phyloP scores from a whole-genome alignment of 2,797 vertebrate species.

The Merluccius polli region DNA sequence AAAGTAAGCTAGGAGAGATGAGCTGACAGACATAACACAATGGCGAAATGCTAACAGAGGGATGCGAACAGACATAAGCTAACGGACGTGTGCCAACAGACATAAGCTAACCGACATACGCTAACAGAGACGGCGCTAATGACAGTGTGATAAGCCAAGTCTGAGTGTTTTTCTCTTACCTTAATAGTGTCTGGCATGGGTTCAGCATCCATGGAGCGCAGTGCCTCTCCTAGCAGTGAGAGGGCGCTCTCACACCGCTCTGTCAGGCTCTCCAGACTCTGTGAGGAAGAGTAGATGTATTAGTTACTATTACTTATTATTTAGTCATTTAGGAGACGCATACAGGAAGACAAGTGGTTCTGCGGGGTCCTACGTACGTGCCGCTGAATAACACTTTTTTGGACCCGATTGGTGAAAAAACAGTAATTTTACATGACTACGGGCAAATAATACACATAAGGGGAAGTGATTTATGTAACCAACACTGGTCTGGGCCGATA shows the following conservation, averaged over 20 bases:
- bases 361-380: too few relatives aligned
- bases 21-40: too few relatives aligned
- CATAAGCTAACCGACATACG: neutral
- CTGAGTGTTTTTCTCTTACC: slow-evolving; percentile 43
- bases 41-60: too few relatives aligned
- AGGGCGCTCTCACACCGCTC: slow-evolving; percentile 74
- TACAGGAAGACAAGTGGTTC: too few relatives aligned
- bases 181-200: slow-evolving; percentile 70
- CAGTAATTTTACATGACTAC: too few relatives aligned
- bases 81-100: neutral
- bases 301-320: too few relatives aligned
- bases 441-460: neutral
- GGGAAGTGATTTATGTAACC: neutral
- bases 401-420: too few relatives aligned
- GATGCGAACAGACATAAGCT: neutral
- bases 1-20: too few relatives aligned
- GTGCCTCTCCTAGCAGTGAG: slow-evolving; percentile 68
- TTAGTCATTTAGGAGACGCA: too few relatives aligned
- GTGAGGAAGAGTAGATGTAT: neutral
- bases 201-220: slow-evolving; percentile 68
- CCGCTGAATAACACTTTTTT: too few relatives aligned
- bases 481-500: neutral
- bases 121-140: neutral
- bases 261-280: slow-evolving; percentile 76
- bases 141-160: neutral